Base-by-base conservation (phyloP, 2,797 vertebrate species). In the Diceros bicornis region DNA sequence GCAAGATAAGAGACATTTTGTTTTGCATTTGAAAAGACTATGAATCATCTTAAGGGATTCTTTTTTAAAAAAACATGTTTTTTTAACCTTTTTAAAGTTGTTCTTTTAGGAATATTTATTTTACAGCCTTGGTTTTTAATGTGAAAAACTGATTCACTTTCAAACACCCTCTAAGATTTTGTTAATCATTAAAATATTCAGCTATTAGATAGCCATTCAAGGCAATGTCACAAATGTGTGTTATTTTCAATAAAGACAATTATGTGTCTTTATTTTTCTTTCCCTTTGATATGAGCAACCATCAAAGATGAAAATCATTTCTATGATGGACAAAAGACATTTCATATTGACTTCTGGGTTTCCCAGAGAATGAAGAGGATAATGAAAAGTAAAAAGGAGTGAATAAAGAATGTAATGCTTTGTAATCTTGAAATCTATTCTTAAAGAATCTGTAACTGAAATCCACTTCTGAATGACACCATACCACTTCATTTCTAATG, bases 261-360 rank as follows among this genome's bases (percentile, higher is more conserved):
- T 91, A 97, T 59, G 72, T 94, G 32, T 72, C 44, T 92, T 95
- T 95, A 89, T 91, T 96, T 97, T 97, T 87, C 77, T 97, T 98
- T 96, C 87, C 52, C 50, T 98, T 97, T 97, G 84, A 94, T 91
- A 97, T 83, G 66, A 94, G 34, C 32, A 97, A 61, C 13, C 21
- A 94, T 89, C 68, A 95, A 94, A 96, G 62, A 78, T 7, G 17
- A 68, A 98, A 98, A 96, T 95, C 1, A 85, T 96, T 97, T 97
- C 64, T 64, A 27, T 91, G 32, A 74, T 91, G 62, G 34, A 96
- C 21, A 94, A 86, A 97, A 96, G 13, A 78, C 81, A 97, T 86
- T 96, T 97, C n/a, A 86, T 97, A 96, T 83, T 97, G 89, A 81
- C 52, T 97, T 95, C 18, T 93, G 52, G 69, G 7, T 97, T 98